Evolutionary conservation across 37 sponge, comb jelly and placozoan species (phyloP).

Genomic region (Ephydatia muelleri): DNA sequence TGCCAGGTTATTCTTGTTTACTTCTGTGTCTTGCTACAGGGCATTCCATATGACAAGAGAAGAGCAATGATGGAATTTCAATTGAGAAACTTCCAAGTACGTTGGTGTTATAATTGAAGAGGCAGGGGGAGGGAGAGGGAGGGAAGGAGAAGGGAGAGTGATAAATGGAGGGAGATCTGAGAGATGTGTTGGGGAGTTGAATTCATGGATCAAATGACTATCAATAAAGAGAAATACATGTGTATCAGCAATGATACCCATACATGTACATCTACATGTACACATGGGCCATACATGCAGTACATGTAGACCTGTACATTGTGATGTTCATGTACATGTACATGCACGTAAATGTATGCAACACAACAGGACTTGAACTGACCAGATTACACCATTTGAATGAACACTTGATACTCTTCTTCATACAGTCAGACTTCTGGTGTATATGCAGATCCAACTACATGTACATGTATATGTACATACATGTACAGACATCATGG

Average conservation of each 20-base stretch:
- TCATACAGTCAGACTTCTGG: constrained; percentile 44
- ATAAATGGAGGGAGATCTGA: neutral
- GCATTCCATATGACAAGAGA: constrained; percentile 68
- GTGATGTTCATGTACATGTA: too few relatives aligned
- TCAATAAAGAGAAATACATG: neutral
- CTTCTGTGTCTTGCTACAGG: too few relatives aligned
- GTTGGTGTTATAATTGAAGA: too few relatives aligned
- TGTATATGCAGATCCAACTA: constrained; percentile 17
- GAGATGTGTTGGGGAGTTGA: neutral
- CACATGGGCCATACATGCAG: too few relatives aligned
- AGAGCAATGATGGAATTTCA: constrained; percentile 71
- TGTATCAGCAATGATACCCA: neutral
- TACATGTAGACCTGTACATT: too few relatives aligned
- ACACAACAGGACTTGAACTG: neutral
- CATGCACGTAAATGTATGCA: too few relatives aligned
- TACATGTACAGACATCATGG: too few relatives aligned
- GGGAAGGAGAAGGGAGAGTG: too few relatives aligned
- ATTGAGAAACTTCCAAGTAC: constrained; percentile 65
- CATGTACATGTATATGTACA: too few relatives aligned
- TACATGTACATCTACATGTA: neutral
- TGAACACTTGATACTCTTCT: constrained; percentile 53
- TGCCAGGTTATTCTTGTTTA: too few relatives aligned
- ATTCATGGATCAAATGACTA: neutral
- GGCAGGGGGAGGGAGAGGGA: too few relatives aligned
- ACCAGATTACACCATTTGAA: constrained; percentile 81